Conservation (phyloP, 2,113 vertebrate species). For the Limanda limanda region DNA sequence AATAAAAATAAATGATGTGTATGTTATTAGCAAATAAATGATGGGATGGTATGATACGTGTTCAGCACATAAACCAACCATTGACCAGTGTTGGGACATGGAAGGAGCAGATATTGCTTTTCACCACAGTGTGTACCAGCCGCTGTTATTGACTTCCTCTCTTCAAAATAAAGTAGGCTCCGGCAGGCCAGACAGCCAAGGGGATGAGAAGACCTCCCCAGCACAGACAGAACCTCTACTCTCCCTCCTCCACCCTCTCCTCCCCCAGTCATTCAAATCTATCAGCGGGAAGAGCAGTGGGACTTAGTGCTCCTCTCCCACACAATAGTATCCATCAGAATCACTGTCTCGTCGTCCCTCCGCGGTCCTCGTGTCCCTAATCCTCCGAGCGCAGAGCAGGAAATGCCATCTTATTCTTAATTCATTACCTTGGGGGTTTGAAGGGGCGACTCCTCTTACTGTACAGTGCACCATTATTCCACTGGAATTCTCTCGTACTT, state of each 20-base stretch:
- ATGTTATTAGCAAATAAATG: neutral
- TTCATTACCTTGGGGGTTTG: constrained; percentile 53
- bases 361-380: constrained; percentile 50
- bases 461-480: constrained; percentile 26
- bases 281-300: constrained; percentile 48
- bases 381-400: constrained; percentile 35
- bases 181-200: constrained; percentile 18
- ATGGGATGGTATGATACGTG: neutral
- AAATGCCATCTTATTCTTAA: constrained; percentile 43
- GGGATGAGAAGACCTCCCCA: constrained; percentile 35
- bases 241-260: constrained; percentile 20
- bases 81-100: no score
- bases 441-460: constrained; percentile 24
- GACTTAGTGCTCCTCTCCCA: constrained; percentile 40
- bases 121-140: no score
- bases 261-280: constrained; percentile 60
- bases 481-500: constrained; percentile 42
- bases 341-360: constrained; percentile 35
- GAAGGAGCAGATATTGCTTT: no score
- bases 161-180: constrained; percentile 30
- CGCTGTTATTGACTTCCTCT: neutral
- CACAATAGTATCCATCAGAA: constrained; percentile 60
- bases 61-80: neutral
- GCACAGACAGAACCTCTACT: constrained; percentile 14
- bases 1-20: constrained; percentile 5